Evolutionary conservation across 1,140 invertebrate genomes (phyloP), one percentile per base, ranked within the genome.

Genomic region (Brachionus asplanchnoidis): DNA sequence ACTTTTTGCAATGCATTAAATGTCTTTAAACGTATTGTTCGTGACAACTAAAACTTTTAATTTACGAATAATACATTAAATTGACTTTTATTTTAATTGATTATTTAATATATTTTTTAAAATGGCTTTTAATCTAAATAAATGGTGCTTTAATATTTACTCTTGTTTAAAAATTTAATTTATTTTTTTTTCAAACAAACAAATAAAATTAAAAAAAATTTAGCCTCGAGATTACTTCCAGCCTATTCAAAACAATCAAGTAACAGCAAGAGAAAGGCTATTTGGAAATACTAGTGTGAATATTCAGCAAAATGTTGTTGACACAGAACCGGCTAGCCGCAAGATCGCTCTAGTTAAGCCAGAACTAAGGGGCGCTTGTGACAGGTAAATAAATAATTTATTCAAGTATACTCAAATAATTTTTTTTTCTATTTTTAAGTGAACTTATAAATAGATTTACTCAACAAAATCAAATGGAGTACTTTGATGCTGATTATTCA

Each of bases 391-490:
- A 42, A 40, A 42, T 42, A 9, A 17, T 20, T 7, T 2, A 42
- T 75, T 75, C 23, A 73, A 28, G 6, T n/a, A 42, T 73, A 36
- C 17, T 32, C 32, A 36, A 36, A 40, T 32, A n/a, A 11, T 73
- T 17, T 20, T 32, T 36, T 75, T 44, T 70, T 70, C 17, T 32
- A 26, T 12, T n/a, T 42, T 56, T 1, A 32, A 82, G 79, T 26
- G 79, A 82, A 17, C 14, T 82, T 11, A 60, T 82, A 8, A 82
- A 40, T 68, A 11, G 79, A 28, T 82, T 82, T 44, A 65, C 79
- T 11, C 79, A 82, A 40, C 79, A 82, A 68, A 82, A 82, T 68
- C 79, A 82, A 60, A 82, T 82, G 79, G 79, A 82, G 32, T 82
- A 82, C 53, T 82, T 82, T 65, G 79, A 82, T 28, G 79, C 79